Evolutionary conservation across 2,797 vertebrate genomes (phyloP), one percentile per base, ranked within the genome.

Genomic region (Glossophaga mutica): DNA sequence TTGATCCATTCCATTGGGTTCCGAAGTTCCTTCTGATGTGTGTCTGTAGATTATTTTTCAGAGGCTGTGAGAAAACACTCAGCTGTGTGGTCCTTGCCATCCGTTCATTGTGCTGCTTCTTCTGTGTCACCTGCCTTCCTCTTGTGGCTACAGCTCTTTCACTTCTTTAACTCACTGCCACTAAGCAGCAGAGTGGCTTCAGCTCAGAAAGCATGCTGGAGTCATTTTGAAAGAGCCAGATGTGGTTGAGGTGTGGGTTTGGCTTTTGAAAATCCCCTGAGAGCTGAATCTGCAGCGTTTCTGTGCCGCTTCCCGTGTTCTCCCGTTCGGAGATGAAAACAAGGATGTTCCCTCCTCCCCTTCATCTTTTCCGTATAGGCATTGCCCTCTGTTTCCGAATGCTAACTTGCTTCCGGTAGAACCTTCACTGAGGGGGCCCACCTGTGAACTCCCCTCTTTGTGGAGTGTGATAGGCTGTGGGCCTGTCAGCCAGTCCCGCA

Each of bases 171-270:
- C 42, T 82, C 50, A 29, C 24, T 34, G 18, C 48, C 85, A 88
- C 32, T 34, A 19, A 3, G 12, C 26, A 55, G 21, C 50, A 2
- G 5, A 6, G 55, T 42, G 90, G 76, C 44, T 84, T 62, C 34
- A 9, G 37, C 19, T 4, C 57, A 52, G 50, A 26, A 59, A 55
- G 37, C 39, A 22, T 9, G 8, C 46, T 4, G 50, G 52, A 86
- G 85, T 96, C 94, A 96, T 96, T 94, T 18, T 94, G 96, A 97
- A 95, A 97, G 94, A 2, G 42, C 42, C 83, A 76, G 59, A 55
- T 89, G 91, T 37, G 90, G 90, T 91, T 97, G 89, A 50, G 52
- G 73, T 48, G 73, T n/a, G 71, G 76, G 39, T 39, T 52, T 94
- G 84, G 48, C 44, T 94, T 84, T 62, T 74, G 65, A 70, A 93